Evolutionary conservation across 2,888 invertebrate species (phyloP), one percentile per base, ranked within the genome.

Genomic region (Smittia sp.): DNA sequence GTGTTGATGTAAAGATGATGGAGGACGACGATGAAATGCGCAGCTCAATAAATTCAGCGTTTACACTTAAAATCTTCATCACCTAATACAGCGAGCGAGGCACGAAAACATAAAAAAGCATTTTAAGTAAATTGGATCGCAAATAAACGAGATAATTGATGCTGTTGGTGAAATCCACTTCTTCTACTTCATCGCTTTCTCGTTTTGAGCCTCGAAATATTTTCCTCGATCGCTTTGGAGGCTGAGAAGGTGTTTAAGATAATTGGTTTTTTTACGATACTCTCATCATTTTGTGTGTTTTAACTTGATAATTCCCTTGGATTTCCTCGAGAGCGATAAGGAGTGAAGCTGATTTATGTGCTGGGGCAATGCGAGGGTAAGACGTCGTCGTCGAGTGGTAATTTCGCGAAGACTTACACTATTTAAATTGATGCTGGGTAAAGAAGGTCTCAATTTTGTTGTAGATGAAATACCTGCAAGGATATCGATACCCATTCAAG

Each of bases 61-160:
- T 22, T 58, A 58, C 18, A 18, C 20, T 18, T 20, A 58, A 58
- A 58, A 58, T 58, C 58, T 58, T 58, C 58, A 58, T 58, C 58
- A 58, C 58, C 58, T 58, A 18, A 18, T 58, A 18, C 18, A 18
- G 2, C 52, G 18, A 18, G 22, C 58, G 22, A 58, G 22, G 18
- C 58, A 22, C 7, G 15, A 67, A 41, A 67, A 67, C 27, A 25
- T n/a, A 65, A 27, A 65, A 65, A 65, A 27, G 27, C 27, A 65
- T 65, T 65, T 65, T 22, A 67, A 67, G 15, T 25, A 67, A 67
- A 67, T 67, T 67, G 67, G 67, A 67, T 67, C 67, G 67, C 67
- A 67, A 67, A 67, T 67, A 67, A 67, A 67, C 67, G 67, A 67
- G 67, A 67, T 67, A 67, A 67, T 67, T 67, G 67, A 20, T 67